Base-by-base conservation (phyloP, 2,888 invertebrate species). In the Eugnorisma glareosa region DNA sequence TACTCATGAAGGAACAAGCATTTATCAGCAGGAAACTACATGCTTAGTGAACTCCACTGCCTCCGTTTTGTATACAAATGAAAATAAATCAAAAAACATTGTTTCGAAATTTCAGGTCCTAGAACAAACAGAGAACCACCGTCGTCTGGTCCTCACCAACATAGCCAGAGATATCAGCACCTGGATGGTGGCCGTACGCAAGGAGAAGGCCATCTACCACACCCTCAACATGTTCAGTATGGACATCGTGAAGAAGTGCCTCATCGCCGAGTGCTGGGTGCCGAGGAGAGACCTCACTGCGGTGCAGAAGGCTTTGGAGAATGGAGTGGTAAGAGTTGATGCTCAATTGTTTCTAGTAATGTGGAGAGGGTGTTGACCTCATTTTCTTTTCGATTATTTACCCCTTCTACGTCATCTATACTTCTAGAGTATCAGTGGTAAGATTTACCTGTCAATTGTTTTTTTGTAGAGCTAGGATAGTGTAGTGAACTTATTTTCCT, bases 171-270 rank as follows among this genome's bases (percentile, higher is more conserved):
- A 99, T 93, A 97, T 99, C 87, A 98, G 98, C 91, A 98, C 98
- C 73, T 99, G 99, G 99, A 98, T 98, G 94, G 97, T 98, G 68
- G 98, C 98, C 93, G 98, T 99, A 24, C 97, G 98, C 35, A 98
- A 98, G 92, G 98, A 99, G 97, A 99, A 99, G 93, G 99, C 99
- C 5, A 99, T 99, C 91, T 99, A 99, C 95, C 99, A 99, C 93
- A 99, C 98, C 0, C 97, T 99, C 88, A 99, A 99, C 95, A 97
- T 99, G 95, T 99, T 99, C 96, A 99, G 98, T 92, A 97, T 99
- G 97, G 99, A 99, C 92, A 98, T 99, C 15, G 98, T 98, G 2
- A 98, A 98, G 94, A 99, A 99, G 92, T 99, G 99, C 92, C 97
- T 99, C 45, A 98, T 99, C 86, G 99, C 98, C 0, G 99, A 99